phyloP scores from a whole-genome alignment of 2,888 invertebrate genomes.

The Drosophila incognita region DNA sequence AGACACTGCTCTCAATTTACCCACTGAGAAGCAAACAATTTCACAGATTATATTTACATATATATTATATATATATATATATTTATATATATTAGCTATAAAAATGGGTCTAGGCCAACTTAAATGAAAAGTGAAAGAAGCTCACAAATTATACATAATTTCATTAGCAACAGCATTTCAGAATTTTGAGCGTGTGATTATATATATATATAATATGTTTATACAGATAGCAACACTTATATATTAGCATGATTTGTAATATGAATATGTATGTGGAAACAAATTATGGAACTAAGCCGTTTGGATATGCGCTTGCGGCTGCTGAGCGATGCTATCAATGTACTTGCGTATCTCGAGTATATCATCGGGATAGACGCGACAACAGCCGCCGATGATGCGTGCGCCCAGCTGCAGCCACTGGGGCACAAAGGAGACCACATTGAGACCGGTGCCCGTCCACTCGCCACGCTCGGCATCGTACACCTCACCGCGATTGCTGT shows the following conservation, averaged over 20 bases:
- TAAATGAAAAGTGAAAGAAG: neutral
- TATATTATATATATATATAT: too few relatives aligned
- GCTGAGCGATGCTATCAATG: slow-evolving; percentile 66
- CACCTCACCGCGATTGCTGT: slow-evolving; percentile 93
- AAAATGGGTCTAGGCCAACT: neutral
- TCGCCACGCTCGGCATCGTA: slow-evolving; percentile 76
- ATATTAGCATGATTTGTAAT: slow-evolving; percentile 15
- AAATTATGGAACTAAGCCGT: slow-evolving; percentile 27
- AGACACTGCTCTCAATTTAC: neutral
- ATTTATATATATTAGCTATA: neutral
- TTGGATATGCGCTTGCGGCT: slow-evolving; percentile 34
- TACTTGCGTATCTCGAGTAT: slow-evolving; percentile 89
- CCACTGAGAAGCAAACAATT: neutral
- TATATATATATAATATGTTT: neutral
- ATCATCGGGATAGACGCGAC: slow-evolving; percentile 93
- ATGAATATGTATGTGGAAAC: slow-evolving; percentile 33
- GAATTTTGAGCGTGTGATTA: neutral
- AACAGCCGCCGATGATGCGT: slow-evolving; percentile 95
- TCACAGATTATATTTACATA: neutral
- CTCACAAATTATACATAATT: neutral
- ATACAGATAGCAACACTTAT: slow-evolving; percentile 21
- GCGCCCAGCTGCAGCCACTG: slow-evolving; percentile 93
- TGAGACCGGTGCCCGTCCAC: slow-evolving; percentile 89
- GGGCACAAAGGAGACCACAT: slow-evolving; percentile 86
- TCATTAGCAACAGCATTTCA: neutral